Conservation (phyloP, 2,888 invertebrate genomes). For the Pachydiplax longipennis region DNA sequence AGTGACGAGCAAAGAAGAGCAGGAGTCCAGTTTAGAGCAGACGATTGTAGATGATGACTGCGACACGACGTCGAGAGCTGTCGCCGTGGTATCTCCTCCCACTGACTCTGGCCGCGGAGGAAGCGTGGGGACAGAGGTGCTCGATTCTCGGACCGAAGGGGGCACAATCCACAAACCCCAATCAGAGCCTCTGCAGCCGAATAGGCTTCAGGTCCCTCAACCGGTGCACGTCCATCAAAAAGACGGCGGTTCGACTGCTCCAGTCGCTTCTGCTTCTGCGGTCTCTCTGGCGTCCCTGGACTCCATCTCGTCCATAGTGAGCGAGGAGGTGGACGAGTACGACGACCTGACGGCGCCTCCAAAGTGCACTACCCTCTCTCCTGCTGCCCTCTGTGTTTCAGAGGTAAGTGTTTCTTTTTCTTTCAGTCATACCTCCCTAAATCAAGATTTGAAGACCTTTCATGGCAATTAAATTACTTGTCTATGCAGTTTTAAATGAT, state of each 20-base stretch:
- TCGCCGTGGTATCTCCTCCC: conserved; percentile 3
- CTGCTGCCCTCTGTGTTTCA: conserved; percentile 25
- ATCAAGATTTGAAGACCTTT: too few relatives aligned
- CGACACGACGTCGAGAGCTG: not conserved
- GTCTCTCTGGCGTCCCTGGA: conserved; percentile 29
- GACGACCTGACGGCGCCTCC: conserved; percentile 35
- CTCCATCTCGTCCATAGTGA: conserved; percentile 41
- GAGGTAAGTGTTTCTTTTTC: not conserved
- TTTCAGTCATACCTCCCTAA: too few relatives aligned
- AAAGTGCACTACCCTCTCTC: conserved; percentile 23
- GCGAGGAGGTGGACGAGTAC: conserved; percentile 39
- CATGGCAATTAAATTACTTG: too few relatives aligned
- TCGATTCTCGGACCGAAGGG: conserved; percentile 24
- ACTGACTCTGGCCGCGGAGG: conserved; percentile 14
- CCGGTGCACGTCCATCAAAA: not conserved
- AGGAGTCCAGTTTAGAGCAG: not conserved
- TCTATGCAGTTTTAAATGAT: too few relatives aligned
- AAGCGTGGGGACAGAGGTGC: conserved; percentile 1
- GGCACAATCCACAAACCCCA: not conserved
- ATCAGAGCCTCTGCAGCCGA: not conserved
- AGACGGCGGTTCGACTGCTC: not conserved
- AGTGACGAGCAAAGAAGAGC: not conserved
- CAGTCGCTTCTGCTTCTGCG: not conserved
- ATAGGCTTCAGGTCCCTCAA: not conserved
- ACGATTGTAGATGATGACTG: not conserved